Conservation (phyloP, 1,140 invertebrate genomes). For the Reticulitermes speratus region DNA sequence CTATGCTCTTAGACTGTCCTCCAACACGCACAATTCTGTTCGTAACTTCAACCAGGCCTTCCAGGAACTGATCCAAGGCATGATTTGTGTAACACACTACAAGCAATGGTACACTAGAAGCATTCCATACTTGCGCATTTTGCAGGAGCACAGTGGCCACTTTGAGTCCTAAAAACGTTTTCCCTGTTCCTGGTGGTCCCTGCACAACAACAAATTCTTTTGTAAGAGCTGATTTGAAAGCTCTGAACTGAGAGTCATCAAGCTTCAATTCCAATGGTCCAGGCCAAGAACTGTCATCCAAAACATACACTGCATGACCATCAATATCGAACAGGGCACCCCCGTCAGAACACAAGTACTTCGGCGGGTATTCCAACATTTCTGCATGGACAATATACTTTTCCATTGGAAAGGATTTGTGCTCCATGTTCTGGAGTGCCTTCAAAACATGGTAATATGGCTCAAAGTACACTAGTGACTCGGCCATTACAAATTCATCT, state of each 20-base stretch:
- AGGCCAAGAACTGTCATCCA: conserved; percentile 40
- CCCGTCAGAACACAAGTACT: conserved; percentile 22
- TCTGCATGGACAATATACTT: conserved; percentile 40
- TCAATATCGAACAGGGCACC: conserved; percentile 20
- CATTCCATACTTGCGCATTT: conserved; percentile 38
- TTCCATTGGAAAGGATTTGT: conserved; percentile 50
- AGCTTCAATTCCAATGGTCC: conserved; percentile 36
- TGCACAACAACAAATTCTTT: conserved; percentile 54
- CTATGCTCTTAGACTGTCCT: conserved; percentile 46
- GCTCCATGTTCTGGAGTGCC: conserved; percentile 55
- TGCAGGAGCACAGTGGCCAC: conserved; percentile 42
- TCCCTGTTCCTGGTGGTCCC: conserved; percentile 59
- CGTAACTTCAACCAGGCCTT: conserved; percentile 48
- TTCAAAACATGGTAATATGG: conserved; percentile 64
- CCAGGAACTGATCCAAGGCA: conserved; percentile 62
- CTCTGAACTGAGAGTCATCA: conserved; percentile 41
- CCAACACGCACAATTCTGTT: conserved; percentile 52
- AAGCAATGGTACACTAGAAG: conserved; percentile 49
- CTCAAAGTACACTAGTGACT: conserved; percentile 67
- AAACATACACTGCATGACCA: conserved; percentile 27
- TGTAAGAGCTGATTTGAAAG: conserved; percentile 41
- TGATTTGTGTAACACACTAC: conserved; percentile 63
- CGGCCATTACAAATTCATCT: conserved; percentile 58
- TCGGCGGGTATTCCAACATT: conserved; percentile 35
- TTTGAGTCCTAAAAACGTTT: conserved; percentile 52